A percentile compares a stretch with the other conserved stretches of the same genome.
Conservation (phyloP, 2,888 invertebrate genomes). For the Timema cristinae region DNA sequence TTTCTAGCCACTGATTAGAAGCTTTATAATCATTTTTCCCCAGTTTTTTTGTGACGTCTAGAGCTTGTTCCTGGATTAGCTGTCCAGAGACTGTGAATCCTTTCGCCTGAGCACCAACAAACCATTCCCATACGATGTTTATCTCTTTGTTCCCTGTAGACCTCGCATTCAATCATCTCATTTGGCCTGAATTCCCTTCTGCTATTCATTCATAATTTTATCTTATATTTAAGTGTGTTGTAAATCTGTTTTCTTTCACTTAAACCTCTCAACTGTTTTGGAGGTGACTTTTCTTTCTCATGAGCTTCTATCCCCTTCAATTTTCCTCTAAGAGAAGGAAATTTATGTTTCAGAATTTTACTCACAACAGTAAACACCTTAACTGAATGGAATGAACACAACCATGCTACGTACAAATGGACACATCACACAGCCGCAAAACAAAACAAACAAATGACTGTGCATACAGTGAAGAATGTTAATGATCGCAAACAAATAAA, state of each 20-base stretch:
- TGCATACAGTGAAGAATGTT: too few species aligned
- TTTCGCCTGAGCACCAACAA: neutral
- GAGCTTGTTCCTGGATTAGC: neutral
- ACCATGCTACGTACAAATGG: too few species aligned
- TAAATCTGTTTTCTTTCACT: neutral
- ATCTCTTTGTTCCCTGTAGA: conserved; percentile 3
- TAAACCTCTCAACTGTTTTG: neutral
- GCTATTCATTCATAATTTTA: neutral
- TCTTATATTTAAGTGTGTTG: conserved; percentile 2
- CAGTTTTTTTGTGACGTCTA: neutral
- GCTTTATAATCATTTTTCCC: conserved; percentile 3
- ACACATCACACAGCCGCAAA: too few species aligned
- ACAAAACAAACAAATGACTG: too few species aligned
- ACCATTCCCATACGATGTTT: conserved; percentile 4
- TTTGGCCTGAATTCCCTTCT: neutral
- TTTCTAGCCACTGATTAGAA: neutral
- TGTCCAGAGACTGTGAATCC: conserved; percentile 1
- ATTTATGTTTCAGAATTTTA: too few species aligned
- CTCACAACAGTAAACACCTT: too few species aligned
- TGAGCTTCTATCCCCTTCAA: neutral
- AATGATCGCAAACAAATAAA: too few species aligned
- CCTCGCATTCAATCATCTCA: neutral
- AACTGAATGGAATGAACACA: too few species aligned
- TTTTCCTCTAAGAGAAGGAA: too few species aligned
- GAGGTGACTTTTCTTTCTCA: neutral